These are phyloP conservation scores for Xanthia icteritia DNA, from an alignment of 2,888 invertebrate species.

Conservation along the genomic window DNA sequence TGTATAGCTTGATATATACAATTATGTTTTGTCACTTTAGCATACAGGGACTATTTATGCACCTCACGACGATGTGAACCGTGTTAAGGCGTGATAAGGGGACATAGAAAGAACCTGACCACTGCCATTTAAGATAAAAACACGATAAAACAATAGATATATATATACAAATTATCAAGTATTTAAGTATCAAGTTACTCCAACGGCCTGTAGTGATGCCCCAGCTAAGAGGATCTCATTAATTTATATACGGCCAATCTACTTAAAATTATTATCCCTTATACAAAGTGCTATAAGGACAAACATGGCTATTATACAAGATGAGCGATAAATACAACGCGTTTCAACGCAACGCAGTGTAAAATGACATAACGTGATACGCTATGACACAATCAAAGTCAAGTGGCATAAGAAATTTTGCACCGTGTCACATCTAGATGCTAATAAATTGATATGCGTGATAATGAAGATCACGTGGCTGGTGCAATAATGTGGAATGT, in stretches of 20 bases:
- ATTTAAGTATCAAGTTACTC: not conserved
- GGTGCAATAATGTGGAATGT: slow-evolving; percentile 3
- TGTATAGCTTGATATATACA: no score
- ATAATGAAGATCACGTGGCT: slow-evolving; percentile 13
- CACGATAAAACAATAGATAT: no score
- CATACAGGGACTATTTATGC: not conserved
- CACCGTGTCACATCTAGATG: slow-evolving; percentile 9
- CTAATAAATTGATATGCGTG: slow-evolving; percentile 15
- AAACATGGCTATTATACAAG: not conserved
- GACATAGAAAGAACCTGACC: not conserved
- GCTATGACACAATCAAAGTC: slow-evolving; percentile 28
- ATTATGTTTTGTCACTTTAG: not conserved
- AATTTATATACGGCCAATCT: no score
- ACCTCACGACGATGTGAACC: not conserved
- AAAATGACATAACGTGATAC: slow-evolving; percentile 23
- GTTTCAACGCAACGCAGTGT: not conserved
- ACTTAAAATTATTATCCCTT: not conserved
- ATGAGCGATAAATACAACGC: not conserved
- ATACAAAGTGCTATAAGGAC: not conserved
- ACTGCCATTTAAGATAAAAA: not conserved
- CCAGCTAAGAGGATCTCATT: not conserved
- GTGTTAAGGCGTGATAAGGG: not conserved
- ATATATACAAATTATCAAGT: no score
- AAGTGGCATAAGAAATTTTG: slow-evolving; percentile 6
- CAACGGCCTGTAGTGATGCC: not conserved